Evolutionary conservation across 2,113 vertebrate genomes (phyloP).

Genomic region (Chitala chitala): DNA sequence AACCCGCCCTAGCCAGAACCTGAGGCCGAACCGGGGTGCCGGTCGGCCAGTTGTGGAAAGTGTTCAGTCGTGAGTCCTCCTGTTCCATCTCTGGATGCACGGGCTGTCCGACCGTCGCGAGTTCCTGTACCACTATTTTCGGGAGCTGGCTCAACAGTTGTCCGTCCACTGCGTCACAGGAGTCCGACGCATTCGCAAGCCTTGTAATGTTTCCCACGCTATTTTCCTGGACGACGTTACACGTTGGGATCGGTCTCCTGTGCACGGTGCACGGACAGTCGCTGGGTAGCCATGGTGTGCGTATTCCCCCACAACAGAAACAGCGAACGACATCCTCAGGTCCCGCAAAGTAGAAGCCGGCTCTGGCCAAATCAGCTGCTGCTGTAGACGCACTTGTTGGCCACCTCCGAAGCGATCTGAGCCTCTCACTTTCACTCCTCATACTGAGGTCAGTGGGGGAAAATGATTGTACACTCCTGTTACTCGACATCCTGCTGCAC

Average conservation of each 20-base stretch:
- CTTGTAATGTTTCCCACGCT: constrained; percentile 61
- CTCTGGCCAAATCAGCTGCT: constrained; percentile 50
- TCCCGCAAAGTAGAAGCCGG: constrained; percentile 66
- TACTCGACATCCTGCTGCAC: constrained; percentile 49
- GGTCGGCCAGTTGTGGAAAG: constrained; percentile 70
- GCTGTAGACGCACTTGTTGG: constrained; percentile 47
- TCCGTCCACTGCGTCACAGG: constrained; percentile 71
- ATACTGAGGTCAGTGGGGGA: too few relatives aligned
- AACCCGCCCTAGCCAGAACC: constrained; percentile 73
- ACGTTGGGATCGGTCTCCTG: constrained; percentile 7
- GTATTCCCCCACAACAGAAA: constrained; percentile 61
- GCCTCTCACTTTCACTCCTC: too few relatives aligned
- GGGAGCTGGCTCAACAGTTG: constrained; percentile 77
- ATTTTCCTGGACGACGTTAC: background rate
- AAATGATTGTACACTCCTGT: constrained; percentile 40
- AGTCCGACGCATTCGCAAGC: constrained; percentile 50
- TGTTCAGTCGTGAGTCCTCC: constrained; percentile 66
- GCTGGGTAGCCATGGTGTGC: background rate
- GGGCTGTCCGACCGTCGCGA: constrained; percentile 56
- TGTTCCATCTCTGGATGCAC: constrained; percentile 70
- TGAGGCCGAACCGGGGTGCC: constrained; percentile 55
- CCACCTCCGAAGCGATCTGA: constrained; percentile 60
- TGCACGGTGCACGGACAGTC: background rate
- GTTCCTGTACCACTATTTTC: constrained; percentile 62
- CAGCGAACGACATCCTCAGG: constrained; percentile 63